Percentiles rank a stretch among this genome's conserved stretches.
These are phyloP conservation scores for Thelaira solivaga DNA, from an alignment of 2,888 invertebrate species.

Conservation along the genomic window DNA sequence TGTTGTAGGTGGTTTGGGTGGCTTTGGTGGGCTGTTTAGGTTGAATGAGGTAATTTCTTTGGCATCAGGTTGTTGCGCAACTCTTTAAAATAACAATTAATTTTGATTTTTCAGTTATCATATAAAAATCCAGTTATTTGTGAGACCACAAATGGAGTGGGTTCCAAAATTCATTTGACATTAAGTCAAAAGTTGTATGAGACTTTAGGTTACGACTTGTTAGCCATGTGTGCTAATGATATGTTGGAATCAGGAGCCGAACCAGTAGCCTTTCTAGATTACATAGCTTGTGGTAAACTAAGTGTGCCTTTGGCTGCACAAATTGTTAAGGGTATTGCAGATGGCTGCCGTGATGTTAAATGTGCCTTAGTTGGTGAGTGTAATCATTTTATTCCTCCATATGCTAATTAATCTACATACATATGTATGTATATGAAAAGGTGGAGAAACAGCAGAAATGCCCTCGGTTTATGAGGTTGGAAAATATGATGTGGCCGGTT, in stretches of 20 bases:
- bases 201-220: slow-evolving; percentile 94
- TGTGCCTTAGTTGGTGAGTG: slow-evolving; percentile 91
- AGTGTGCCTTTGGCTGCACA: slow-evolving; percentile 86
- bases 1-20: slow-evolving; percentile 89
- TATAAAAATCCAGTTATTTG: slow-evolving; percentile 91
- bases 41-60: slow-evolving; percentile 79
- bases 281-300: slow-evolving; percentile 94
- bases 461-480: slow-evolving; percentile 92
- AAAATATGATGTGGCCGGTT: slow-evolving; percentile 97
- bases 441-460: slow-evolving; percentile 98
- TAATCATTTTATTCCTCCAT: not conserved
- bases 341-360: slow-evolving; percentile 90
- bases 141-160: slow-evolving; percentile 97
- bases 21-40: slow-evolving; percentile 96
- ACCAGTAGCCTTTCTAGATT: slow-evolving; percentile 97
- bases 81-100: not conserved
- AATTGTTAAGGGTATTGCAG: slow-evolving; percentile 91
- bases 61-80: not conserved
- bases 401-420: not conserved
- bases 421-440: slow-evolving; percentile 59
- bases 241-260: slow-evolving; percentile 96
- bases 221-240: slow-evolving; percentile 99
- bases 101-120: slow-evolving; percentile 64
- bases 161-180: slow-evolving; percentile 96
- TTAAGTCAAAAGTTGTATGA: slow-evolving; percentile 86